Base-by-base conservation (phyloP, 92 coral and sea anemone genomes). In the Phymanthus crucifer region DNA sequence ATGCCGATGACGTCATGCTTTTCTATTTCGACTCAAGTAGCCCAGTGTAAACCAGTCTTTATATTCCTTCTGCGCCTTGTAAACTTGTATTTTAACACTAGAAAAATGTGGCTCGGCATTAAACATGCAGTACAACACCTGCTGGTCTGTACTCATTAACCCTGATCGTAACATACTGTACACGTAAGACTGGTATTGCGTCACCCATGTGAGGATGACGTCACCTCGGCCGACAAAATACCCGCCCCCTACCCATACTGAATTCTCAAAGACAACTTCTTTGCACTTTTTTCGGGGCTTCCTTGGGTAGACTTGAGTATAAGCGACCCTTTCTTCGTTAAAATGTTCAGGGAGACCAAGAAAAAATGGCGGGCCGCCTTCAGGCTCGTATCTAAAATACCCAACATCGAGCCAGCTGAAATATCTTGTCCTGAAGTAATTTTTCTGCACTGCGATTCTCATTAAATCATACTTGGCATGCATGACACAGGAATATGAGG, bases 161-260 rank as follows among this genome's bases (percentile, higher is more conserved):
- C 68, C 68, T 1, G 68, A 61, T 1, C 5, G 68, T 10, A 61
- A 61, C 68, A 61, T 61, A 6, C 29, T 27, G 68, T 61, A 61
- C 36, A 61, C 36, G 68, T 61, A 61, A 61, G 68, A 24, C 17
- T 61, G 36, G 34, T 29, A 61, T 61, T 61, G 68, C 68, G 32
- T 29, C 34, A 61, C 68, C 68, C 68, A 61, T 11, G 27, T 27
- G 17, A 61, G 68, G 2, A 61, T 61, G 34, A 61, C 68, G 68
- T 61, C 68, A 61, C 35, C 68, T 29, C 68, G 26, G 23, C 68
- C 68, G 68, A 61, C 33, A 10, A 70, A 35, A 70, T 31, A 70
- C 13, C 74, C 74, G 21, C 74, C 74, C 10, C 31, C 74, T 70
- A 70, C 52, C 48, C 74, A 70, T 0, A 70, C 74, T 36, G 8